Conservation (phyloP, 2,888 invertebrate genomes). For the Lochmaea capreae region DNA sequence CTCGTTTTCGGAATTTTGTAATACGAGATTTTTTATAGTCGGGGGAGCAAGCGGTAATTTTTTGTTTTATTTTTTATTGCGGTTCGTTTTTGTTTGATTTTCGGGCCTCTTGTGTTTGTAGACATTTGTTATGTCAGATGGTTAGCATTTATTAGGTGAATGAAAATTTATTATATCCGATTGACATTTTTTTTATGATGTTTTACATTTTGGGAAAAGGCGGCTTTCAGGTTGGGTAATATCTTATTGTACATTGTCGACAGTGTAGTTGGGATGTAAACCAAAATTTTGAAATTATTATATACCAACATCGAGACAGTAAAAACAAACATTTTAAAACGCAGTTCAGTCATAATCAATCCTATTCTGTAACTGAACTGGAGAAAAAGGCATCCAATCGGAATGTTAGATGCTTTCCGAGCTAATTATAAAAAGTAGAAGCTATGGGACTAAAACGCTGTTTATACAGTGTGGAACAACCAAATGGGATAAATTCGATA, state of each 20-base stretch:
- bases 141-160: slow-evolving; percentile 21
- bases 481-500: no score
- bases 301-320: not conserved
- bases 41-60: slow-evolving; percentile 24
- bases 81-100: slow-evolving; percentile 32
- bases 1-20: slow-evolving; percentile 43
- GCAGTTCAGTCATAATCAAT: no score
- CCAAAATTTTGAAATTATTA: not conserved
- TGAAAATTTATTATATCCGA: slow-evolving; percentile 30
- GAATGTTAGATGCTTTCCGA: no score
- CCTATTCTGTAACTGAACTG: no score
- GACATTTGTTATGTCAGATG: slow-evolving; percentile 37
- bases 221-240: not conserved
- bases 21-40: slow-evolving; percentile 41
- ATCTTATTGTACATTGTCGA: not conserved
- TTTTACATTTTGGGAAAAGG: slow-evolving; percentile 6
- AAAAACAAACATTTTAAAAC: no score
- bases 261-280: not conserved
- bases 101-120: slow-evolving; percentile 24
- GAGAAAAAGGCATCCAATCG: no score
- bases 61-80: slow-evolving; percentile 19
- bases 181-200: slow-evolving; percentile 5
- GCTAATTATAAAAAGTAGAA: no score
- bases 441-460: no score
- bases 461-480: no score